Base-by-base conservation (phyloP, 2,113 vertebrate species). In the Hippoglossus stenolepis region DNA sequence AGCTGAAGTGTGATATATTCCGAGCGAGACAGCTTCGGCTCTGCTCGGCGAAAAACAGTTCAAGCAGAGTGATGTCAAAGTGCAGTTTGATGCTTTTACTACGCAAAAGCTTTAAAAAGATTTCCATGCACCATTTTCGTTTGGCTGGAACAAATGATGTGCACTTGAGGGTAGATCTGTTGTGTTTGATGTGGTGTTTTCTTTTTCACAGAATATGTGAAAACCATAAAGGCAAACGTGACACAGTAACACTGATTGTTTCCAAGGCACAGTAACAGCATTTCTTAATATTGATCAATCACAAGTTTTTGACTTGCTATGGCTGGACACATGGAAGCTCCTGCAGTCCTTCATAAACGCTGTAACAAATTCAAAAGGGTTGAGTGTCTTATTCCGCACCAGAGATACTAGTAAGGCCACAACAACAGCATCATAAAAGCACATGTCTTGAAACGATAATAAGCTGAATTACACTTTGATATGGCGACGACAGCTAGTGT, bases 171-270 rank as follows among this genome's bases (percentile, higher is more conserved):
- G 70, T 67, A 64, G 67, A 78, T 64, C 13, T 57, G 62, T 57
- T 77, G 62, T 23, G 21, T 35, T 15, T 10, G 53, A 31, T 28
- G 38, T 40, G 38, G 38, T 40, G 31, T 35, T 28, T 28, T 5
- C 31, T 1, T 17, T 58, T 77, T 73, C 24, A 69, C 62, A 72
- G 26, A 67, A 62, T 24, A 67, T 24, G 35, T 62, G 45, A 75
- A 31, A 49, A 24, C 23, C 45, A 17, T 23, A 11, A 62, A 54
- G 13, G 13, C 15, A 14, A 61, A 40, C 14, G 65, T 35, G 69
- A 58, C 65, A 57, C 70, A 80, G 76, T 80, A 73, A 85, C 70
- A 72, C 0, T 74, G 74, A 80, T 83, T 69, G 28, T 68, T 80
- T 72, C 17, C 21, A 75, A 82, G 68, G 73, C 75, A 79, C 72